phyloP scores from a whole-genome alignment of 2,797 vertebrate species.

The Neopelma chrysocephalum region DNA sequence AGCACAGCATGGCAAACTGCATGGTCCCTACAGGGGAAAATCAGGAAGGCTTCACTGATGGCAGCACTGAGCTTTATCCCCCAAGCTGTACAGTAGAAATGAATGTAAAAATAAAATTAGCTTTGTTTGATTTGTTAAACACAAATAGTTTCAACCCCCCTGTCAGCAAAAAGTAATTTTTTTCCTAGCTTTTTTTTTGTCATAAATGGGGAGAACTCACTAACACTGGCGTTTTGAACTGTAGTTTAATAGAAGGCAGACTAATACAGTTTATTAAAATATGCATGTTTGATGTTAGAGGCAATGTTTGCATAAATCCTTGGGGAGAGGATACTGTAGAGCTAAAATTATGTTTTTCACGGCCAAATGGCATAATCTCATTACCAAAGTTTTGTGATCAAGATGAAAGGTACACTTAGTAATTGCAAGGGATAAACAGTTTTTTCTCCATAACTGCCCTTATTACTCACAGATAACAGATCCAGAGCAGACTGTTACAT shows the following conservation, averaged over 20 bases:
- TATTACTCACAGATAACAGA: slow-evolving; percentile 7
- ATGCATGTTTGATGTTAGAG: slow-evolving; percentile 65
- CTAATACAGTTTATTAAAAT: slow-evolving; percentile 55
- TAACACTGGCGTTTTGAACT: slow-evolving; percentile 43
- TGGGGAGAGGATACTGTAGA: neutral
- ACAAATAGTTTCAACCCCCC: neutral
- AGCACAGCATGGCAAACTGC: neutral
- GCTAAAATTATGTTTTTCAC: neutral
- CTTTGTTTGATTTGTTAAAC: slow-evolving; percentile 15
- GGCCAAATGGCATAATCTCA: slow-evolving; percentile 20
- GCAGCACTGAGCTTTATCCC: neutral
- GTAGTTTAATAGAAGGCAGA: slow-evolving; percentile 22
- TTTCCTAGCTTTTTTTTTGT: slow-evolving; percentile 23
- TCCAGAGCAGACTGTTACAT: neutral
- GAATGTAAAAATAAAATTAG: neutral
- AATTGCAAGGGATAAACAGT: slow-evolving; percentile 13
- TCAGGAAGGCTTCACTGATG: neutral
- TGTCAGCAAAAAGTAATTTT: slow-evolving; percentile 1
- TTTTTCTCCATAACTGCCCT: neutral
- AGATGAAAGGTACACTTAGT: slow-evolving; percentile 38
- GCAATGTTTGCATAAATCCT: slow-evolving; percentile 48
- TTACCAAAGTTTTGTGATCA: slow-evolving; percentile 18
- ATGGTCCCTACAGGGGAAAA: neutral
- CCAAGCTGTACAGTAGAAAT: neutral
- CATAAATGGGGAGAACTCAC: slow-evolving; percentile 21